phyloP scores from a whole-genome alignment of 2,797 vertebrate genomes.

The Triplophysa yarkandensis region DNA sequence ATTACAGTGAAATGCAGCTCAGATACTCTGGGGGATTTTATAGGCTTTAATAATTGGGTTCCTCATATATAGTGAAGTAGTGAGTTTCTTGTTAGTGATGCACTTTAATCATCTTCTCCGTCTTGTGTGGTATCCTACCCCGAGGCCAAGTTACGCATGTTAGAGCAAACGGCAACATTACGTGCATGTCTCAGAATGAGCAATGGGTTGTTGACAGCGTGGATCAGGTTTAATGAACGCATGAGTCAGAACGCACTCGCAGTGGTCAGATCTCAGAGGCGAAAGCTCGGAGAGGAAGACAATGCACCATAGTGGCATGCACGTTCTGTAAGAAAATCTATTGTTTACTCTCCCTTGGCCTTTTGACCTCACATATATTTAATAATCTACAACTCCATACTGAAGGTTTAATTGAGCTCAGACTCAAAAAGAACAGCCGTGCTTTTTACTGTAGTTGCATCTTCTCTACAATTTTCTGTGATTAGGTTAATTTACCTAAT shows the following conservation, averaged over 20 bases:
- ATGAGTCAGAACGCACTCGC: not conserved
- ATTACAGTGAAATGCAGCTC: constrained; percentile 32
- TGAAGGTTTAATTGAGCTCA: constrained; percentile 74
- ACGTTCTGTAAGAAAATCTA: constrained; percentile 57
- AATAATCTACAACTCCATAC: constrained; percentile 71
- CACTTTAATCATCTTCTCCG: constrained; percentile 6
- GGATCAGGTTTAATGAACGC: not conserved
- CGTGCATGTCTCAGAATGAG: not conserved
- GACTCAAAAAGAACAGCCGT: constrained; percentile 49
- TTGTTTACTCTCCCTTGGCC: constrained; percentile 61
- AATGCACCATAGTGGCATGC: constrained; percentile 61
- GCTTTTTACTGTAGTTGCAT: not conserved
- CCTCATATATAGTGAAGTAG: constrained; percentile 21
- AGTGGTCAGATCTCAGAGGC: constrained; percentile 30
- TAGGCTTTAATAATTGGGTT: constrained; percentile 33
- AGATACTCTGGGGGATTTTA: constrained; percentile 13
- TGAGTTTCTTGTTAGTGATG: constrained; percentile 15
- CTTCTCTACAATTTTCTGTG: constrained; percentile 3
- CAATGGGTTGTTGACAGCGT: not conserved
- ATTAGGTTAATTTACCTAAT: not conserved
- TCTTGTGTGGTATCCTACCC: not conserved
- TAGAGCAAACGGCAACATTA: not conserved
- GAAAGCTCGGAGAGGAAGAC: constrained; percentile 48
- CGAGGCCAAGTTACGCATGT: not conserved
- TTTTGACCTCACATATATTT: constrained; percentile 73